Conservation (phyloP, 2,113 vertebrate species). For the Litocranius walleri region DNA sequence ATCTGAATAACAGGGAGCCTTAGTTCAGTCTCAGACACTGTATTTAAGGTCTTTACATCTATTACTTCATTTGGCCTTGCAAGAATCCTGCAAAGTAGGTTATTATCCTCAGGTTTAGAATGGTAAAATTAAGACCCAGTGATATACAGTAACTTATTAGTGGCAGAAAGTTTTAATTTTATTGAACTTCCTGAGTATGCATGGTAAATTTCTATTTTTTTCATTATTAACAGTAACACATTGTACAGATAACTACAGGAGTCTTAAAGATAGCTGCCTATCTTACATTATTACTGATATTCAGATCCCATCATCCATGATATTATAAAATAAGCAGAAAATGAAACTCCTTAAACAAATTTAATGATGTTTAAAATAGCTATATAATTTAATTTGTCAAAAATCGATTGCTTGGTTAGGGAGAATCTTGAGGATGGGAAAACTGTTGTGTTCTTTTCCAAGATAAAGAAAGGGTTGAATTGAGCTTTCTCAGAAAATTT, state of each 20-base stretch:
- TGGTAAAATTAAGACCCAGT: not conserved
- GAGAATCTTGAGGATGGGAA: not conserved
- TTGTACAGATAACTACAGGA: not conserved
- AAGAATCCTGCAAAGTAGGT: not conserved
- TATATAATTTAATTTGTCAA: not conserved
- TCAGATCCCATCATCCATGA: not conserved
- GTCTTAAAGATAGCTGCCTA: not conserved
- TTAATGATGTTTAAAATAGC: not conserved
- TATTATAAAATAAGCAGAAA: constrained; percentile 6
- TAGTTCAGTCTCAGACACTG: not conserved
- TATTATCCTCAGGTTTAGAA: not conserved
- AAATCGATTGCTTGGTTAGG: not conserved
- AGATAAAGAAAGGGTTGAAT: not conserved
- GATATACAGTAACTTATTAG: not conserved
- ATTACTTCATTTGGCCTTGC: not conserved
- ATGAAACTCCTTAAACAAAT: not conserved
- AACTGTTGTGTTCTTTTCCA: not conserved
- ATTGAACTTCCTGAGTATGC: not conserved
- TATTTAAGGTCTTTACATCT: not conserved
- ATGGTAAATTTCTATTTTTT: not conserved
- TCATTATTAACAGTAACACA: not conserved
- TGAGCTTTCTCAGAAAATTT: not conserved
- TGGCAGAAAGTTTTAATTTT: not conserved
- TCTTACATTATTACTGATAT: not conserved
- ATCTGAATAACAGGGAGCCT: not conserved